Percentiles rank a stretch among this genome's conserved stretches.
These are phyloP conservation scores for Ctenopoma kingsleyae DNA, from an alignment of 2,797 vertebrate species.

Conservation along the genomic window DNA sequence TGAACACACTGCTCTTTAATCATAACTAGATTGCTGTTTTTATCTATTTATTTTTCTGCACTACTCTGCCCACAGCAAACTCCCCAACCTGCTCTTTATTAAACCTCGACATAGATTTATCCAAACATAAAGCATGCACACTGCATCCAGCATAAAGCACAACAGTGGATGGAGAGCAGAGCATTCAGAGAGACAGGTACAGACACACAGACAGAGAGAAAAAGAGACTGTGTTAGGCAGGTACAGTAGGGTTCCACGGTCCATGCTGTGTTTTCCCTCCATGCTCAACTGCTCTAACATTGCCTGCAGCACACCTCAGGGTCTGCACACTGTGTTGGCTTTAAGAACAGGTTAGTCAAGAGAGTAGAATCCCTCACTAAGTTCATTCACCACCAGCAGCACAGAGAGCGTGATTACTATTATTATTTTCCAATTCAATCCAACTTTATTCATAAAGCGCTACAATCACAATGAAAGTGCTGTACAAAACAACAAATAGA, in stretches of 20 bases:
- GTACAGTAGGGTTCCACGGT: slow-evolving; percentile 12
- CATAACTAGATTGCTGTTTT: neutral
- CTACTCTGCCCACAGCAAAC: slow-evolving; percentile 2
- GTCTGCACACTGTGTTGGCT: slow-evolving; percentile 58
- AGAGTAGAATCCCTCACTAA: slow-evolving; percentile 9
- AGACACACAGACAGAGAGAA: slow-evolving; percentile 7
- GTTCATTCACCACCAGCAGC: slow-evolving; percentile 31
- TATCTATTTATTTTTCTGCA: neutral
- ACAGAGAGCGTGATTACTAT: neutral
- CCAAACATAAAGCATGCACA: neutral
- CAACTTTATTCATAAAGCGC: too few relatives aligned
- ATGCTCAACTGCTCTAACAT: slow-evolving; percentile 58
- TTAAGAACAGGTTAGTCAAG: slow-evolving; percentile 39
- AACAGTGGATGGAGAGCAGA: neutral
- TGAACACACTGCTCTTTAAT: too few relatives aligned
- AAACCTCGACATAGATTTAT: neutral
- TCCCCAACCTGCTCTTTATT: slow-evolving; percentile 28
- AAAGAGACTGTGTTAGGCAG: slow-evolving; percentile 4
- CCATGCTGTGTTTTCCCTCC: slow-evolving; percentile 49
- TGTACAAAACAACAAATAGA: too few relatives aligned
- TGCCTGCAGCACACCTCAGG: slow-evolving; percentile 63
- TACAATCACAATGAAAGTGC: too few relatives aligned
- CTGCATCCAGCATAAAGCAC: slow-evolving; percentile 4
- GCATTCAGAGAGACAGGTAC: slow-evolving; percentile 3
- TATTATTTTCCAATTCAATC: neutral